phyloP scores from a whole-genome alignment of 2,113 vertebrate species.

The Lanius ludovicianus region DNA sequence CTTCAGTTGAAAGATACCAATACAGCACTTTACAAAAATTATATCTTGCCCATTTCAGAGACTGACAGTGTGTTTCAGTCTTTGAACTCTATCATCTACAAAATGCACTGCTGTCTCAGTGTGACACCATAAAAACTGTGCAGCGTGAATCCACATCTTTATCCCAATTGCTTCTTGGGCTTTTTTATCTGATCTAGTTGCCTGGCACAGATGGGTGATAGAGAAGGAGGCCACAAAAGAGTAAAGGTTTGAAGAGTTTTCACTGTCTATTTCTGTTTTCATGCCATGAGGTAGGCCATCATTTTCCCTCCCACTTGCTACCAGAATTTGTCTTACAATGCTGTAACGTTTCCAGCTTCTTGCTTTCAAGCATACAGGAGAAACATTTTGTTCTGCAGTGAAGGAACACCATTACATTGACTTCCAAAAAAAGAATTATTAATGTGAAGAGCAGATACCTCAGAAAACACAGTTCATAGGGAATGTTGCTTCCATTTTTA shows the following conservation, averaged over 20 bases:
- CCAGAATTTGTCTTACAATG: background rate
- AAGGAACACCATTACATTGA: background rate
- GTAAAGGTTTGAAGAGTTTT: background rate
- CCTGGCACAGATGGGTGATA: accelerated
- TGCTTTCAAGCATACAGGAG: accelerated
- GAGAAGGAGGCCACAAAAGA: background rate
- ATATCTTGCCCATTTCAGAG: background rate
- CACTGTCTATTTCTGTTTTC: background rate
- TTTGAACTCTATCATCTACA: background rate
- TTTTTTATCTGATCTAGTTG: background rate
- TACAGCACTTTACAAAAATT: background rate
- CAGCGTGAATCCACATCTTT: background rate
- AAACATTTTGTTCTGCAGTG: background rate
- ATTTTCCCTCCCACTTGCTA: background rate
- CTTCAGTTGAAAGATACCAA: background rate
- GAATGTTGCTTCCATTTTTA: background rate
- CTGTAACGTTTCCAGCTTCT: background rate
- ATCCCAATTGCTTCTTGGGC: background rate
- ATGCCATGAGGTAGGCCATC: background rate
- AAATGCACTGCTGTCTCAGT: accelerated
- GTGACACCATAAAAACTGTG: background rate
- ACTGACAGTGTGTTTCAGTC: background rate
- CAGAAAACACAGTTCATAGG: background rate
- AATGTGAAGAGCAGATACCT: background rate
- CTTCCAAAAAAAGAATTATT: background rate